A percentile compares a stretch with the other conserved stretches of the same genome.
Conservation (phyloP, 2,888 invertebrate species). For the Bellardia pandia region DNA sequence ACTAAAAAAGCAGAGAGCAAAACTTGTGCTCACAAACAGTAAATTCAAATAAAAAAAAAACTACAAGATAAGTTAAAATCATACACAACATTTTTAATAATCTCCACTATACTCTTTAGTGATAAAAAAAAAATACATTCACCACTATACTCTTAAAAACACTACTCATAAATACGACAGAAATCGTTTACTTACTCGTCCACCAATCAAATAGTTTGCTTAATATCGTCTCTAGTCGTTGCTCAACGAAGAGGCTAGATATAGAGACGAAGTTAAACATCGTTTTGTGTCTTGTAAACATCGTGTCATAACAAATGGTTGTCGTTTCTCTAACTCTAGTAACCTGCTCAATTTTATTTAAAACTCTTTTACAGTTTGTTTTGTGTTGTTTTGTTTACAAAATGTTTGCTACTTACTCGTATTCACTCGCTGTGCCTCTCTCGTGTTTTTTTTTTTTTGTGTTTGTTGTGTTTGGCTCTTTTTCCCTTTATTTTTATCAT, state of each 20-base stretch:
- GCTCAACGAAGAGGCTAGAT: background rate
- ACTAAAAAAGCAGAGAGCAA: background rate
- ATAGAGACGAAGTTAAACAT: conserved; percentile 25
- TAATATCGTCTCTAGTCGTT: conserved; percentile 63
- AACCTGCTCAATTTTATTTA: conserved; percentile 6
- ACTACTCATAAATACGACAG: conserved; percentile 35
- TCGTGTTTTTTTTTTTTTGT: background rate
- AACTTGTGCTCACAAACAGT: background rate
- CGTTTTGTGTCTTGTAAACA: conserved; percentile 32
- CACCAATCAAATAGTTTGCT: conserved; percentile 70
- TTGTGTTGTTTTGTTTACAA: conserved; percentile 19
- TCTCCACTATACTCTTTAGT: background rate
- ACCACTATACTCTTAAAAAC: background rate
- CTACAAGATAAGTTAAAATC: background rate
- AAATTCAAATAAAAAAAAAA: background rate
- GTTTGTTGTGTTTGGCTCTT: background rate
- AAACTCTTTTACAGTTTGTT: conserved; percentile 18
- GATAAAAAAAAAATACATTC: background rate
- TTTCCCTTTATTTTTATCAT: conserved; percentile 36
- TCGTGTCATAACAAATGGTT: conserved; percentile 32
- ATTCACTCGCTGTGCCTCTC: background rate
- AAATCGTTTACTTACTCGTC: conserved; percentile 28
- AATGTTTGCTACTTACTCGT: background rate
- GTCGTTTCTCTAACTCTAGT: background rate
- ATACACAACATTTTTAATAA: background rate